Evolutionary conservation across 2,113 vertebrate species (phyloP).

Genomic region (Brachyistius frenatus): DNA sequence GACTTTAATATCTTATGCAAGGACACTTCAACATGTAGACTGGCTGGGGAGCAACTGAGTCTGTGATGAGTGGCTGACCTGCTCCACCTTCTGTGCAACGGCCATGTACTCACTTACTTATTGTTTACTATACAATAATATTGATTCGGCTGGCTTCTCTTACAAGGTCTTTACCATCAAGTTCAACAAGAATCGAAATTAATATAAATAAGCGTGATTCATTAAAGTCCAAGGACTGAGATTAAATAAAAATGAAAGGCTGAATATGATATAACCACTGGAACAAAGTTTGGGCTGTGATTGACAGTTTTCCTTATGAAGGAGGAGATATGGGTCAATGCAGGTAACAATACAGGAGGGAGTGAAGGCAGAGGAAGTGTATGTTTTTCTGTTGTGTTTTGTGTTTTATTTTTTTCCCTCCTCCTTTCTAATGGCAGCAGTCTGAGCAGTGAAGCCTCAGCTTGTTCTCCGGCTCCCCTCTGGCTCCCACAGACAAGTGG

Average conservation of each 20-base stretch:
- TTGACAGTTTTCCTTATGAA: neutral
- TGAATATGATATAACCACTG: neutral
- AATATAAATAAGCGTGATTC: neutral
- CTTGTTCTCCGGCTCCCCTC: conserved; percentile 53
- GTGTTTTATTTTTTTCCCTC: neutral
- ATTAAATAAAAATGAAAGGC: neutral
- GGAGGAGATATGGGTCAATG: conserved; percentile 16
- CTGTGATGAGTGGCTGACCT: too few species aligned
- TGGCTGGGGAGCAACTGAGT: too few species aligned
- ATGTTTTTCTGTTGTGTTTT: conserved; percentile 6
- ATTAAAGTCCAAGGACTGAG: neutral
- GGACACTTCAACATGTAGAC: too few species aligned
- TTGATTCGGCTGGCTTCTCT: too few species aligned
- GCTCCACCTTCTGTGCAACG: too few species aligned
- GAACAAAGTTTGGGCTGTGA: neutral
- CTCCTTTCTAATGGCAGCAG: conserved; percentile 32
- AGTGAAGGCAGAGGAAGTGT: neutral
- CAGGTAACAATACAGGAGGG: conserved; percentile 4
- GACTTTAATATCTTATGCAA: too few species aligned
- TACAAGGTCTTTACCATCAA: too few species aligned
- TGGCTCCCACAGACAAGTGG: conserved; percentile 59
- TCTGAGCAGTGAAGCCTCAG: conserved; percentile 57
- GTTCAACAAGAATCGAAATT: too few species aligned
- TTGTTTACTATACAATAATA: too few species aligned
- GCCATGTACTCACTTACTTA: too few species aligned